Conservation (phyloP, 2,113 vertebrate genomes). For the Eulemur rufifrons region DNA sequence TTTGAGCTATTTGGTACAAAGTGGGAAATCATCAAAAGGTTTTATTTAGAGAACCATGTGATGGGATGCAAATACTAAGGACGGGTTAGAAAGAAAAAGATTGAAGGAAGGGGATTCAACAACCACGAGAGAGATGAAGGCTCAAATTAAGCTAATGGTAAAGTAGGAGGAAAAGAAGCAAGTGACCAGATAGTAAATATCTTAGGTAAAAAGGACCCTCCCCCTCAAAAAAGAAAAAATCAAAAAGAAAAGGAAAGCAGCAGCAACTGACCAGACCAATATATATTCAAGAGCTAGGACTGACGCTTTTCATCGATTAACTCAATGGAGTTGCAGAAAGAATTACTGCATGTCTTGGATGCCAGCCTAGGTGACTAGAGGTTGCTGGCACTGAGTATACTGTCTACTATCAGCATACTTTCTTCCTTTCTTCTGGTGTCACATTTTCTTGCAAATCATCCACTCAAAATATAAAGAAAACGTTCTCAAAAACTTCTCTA, state of each 20-base stretch:
- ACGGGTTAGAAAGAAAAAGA: neutral
- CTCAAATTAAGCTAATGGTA: neutral
- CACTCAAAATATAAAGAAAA: slow-evolving; percentile 36
- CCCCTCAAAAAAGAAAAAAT: too few species aligned
- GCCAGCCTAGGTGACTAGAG: neutral
- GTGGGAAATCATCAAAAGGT: neutral
- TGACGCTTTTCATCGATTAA: neutral
- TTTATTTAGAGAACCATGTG: neutral
- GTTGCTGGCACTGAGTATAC: neutral
- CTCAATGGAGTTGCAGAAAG: neutral
- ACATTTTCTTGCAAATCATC: slow-evolving; percentile 23
- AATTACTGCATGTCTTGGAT: neutral
- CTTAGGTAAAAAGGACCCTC: too few species aligned
- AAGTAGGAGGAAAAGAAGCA: neutral
- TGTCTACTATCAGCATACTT: neutral
- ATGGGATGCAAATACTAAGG: neutral
- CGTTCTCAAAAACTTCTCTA: slow-evolving; percentile 50
- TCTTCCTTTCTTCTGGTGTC: neutral
- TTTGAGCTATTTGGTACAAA: neutral
- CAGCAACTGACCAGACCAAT: neutral
- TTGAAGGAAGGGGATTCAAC: neutral
- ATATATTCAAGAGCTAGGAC: neutral
- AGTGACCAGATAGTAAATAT: neutral
- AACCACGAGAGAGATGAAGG: neutral
- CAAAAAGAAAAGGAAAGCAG: neutral